A percentile compares a stretch with the other conserved stretches of the same genome.
phyloP scores from a whole-genome alignment of 2,888 invertebrate genomes.

The Ceraclea dissimilis region DNA sequence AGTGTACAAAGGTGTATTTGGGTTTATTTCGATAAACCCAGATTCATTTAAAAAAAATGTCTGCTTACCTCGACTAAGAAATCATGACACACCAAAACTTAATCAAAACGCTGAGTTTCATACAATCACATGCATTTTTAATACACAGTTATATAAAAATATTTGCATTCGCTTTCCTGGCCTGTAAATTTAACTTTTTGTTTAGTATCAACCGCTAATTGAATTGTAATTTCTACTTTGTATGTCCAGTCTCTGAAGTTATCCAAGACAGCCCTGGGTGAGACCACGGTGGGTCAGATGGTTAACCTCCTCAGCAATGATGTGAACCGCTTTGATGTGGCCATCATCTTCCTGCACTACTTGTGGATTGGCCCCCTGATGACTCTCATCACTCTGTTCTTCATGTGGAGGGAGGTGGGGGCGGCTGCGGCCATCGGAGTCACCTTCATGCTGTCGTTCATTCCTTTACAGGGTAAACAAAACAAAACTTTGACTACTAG shows the following conservation, averaged over 20 bases:
- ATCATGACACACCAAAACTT: too few species aligned
- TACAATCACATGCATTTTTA: too few species aligned
- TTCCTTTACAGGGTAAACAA: slow-evolving; percentile 64
- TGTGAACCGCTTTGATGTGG: slow-evolving; percentile 86
- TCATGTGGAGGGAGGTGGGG: slow-evolving; percentile 65
- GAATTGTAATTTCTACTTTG: neutral
- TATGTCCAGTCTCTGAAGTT: slow-evolving; percentile 52
- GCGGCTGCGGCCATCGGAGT: slow-evolving; percentile 64
- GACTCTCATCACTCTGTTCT: slow-evolving; percentile 68
- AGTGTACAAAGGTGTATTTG: too few species aligned
- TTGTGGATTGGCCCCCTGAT: slow-evolving; percentile 87
- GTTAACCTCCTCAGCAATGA: slow-evolving; percentile 95
- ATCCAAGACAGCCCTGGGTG: slow-evolving; percentile 73
- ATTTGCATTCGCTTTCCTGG: too few species aligned
- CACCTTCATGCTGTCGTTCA: slow-evolving; percentile 60
- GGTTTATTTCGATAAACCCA: too few species aligned
- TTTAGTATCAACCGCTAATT: too few species aligned
- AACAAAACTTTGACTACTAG: too few species aligned
- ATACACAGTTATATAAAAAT: too few species aligned
- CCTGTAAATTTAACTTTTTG: too few species aligned
- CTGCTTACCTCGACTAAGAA: too few species aligned
- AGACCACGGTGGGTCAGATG: slow-evolving; percentile 68
- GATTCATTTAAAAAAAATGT: too few species aligned
- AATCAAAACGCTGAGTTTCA: too few species aligned
- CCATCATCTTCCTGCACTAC: slow-evolving; percentile 82